Evolutionary conservation across 2,797 vertebrate species (phyloP).

Genomic region (Oryzias dopingdopingensis): DNA sequence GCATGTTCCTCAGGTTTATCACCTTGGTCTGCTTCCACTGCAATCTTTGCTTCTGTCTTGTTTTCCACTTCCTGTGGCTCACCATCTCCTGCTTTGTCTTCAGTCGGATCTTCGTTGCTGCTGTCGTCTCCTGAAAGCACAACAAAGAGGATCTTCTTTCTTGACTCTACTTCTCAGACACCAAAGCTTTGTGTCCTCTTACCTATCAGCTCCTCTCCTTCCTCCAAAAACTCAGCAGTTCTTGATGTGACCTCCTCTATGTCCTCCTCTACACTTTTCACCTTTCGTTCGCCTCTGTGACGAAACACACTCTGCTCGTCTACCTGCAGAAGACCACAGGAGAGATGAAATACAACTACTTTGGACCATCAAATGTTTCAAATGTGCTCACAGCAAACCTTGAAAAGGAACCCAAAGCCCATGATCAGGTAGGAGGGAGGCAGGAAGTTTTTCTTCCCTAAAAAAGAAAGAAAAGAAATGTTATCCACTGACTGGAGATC

Average conservation of each 20-base stretch:
- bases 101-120: slow-evolving; percentile 65
- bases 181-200: background rate
- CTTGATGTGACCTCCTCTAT: slow-evolving; percentile 81
- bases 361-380: background rate
- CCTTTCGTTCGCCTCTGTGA: slow-evolving; percentile 90
- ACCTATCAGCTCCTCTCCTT: slow-evolving; percentile 89
- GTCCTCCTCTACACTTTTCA: slow-evolving; percentile 89
- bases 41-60: slow-evolving; percentile 23
- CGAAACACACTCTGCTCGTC: slow-evolving; percentile 91
- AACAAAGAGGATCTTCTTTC: background rate
- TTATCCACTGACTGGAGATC: background rate
- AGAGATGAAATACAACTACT: background rate
- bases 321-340: slow-evolving; percentile 74
- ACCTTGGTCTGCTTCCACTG: background rate
- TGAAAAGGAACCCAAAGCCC: slow-evolving; percentile 98
- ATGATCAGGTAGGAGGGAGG: slow-evolving; percentile 98
- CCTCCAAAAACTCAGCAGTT: slow-evolving; percentile 80
- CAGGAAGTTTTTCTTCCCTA: slow-evolving; percentile 98
- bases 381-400: slow-evolving; percentile 71
- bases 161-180: background rate
- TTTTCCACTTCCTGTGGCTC: slow-evolving; percentile 39
- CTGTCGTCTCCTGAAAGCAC: slow-evolving; percentile 72
- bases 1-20: slow-evolving; percentile 11
- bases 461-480: slow-evolving; percentile 6
- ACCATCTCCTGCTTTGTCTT: slow-evolving; percentile 30